Percentiles rank a stretch among this genome's conserved stretches.
These are phyloP conservation scores for Patiria pectinifera DNA, from an alignment of 53 echinoderm and acorn worm species.

Conservation along the genomic window DNA sequence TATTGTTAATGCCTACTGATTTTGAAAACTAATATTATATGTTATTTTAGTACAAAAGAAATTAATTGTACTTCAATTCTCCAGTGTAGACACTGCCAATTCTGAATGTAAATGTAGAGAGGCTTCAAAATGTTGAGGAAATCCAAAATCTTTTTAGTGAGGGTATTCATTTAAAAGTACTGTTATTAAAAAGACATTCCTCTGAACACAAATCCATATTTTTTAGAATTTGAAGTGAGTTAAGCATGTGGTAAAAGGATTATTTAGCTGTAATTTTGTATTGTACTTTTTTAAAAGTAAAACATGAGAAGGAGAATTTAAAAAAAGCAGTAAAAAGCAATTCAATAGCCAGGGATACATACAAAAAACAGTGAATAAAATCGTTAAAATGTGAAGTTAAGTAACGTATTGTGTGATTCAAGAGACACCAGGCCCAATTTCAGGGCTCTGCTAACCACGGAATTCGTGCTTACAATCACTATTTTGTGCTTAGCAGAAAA, in stretches of 20 bases:
- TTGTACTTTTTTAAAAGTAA: not conserved
- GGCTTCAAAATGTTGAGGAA: not conserved
- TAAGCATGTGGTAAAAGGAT: not conserved
- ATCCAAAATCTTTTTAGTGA: not conserved
- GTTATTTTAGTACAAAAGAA: not conserved
- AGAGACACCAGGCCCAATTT: not conserved
- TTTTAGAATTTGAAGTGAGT: not conserved
- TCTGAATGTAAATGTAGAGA: too few relatives aligned
- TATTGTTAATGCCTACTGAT: conserved; percentile 2
- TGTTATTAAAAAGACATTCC: conserved; percentile 10
- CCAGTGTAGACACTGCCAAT: conserved; percentile 58
- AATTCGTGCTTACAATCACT: too few relatives aligned
- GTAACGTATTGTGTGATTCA: not conserved
- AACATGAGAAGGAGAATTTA: not conserved
- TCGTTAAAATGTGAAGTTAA: not conserved
- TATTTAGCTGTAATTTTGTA: not conserved
- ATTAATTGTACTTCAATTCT: conserved; percentile 4
- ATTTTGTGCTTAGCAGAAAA: too few relatives aligned
- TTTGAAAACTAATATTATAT: too few relatives aligned
- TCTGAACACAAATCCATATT: not conserved
- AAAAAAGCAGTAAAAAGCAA: not conserved
- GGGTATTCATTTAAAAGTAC: not conserved
- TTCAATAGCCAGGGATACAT: not conserved
- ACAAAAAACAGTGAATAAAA: not conserved
- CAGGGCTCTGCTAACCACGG: too few relatives aligned